Evolutionary conservation across 2,797 vertebrate species (phyloP).

Genomic region (Diplodus puntazzo): DNA sequence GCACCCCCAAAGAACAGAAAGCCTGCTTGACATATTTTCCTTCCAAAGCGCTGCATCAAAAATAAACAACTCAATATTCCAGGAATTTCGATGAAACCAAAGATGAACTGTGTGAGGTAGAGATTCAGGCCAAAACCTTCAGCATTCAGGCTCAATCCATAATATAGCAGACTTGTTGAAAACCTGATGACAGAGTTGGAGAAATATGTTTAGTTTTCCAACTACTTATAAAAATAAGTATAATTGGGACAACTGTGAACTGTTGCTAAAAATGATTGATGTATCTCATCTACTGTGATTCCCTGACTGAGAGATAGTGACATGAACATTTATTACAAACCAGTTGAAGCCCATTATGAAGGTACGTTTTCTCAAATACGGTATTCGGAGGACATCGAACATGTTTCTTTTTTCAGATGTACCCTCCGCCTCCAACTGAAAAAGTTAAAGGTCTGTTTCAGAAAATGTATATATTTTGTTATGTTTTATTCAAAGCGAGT

Average conservation of each 20-base stretch:
- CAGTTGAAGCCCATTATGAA: constrained; percentile 80
- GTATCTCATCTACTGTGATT: no score
- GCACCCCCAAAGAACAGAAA: constrained; percentile 81
- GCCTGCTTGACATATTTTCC: constrained; percentile 78
- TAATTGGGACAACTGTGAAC: no score
- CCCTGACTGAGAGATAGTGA: neutral
- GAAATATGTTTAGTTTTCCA: neutral
- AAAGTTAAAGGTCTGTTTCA: neutral
- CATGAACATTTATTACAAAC: constrained; percentile 72
- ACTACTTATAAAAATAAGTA: neutral
- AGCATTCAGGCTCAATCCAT: constrained; percentile 86
- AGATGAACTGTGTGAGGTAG: constrained; percentile 90
- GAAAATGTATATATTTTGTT: neutral
- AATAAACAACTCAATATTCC: constrained; percentile 76
- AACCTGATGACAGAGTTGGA: constrained; percentile 79
- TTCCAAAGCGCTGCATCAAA: constrained; percentile 80
- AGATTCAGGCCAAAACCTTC: constrained; percentile 89
- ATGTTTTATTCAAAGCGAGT: neutral
- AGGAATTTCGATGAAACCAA: constrained; percentile 86
- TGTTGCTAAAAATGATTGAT: neutral
- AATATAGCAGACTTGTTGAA: constrained; percentile 87
- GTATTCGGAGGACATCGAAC: constrained; percentile 84
- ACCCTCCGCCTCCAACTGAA: constrained; percentile 73
- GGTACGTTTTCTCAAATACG: constrained; percentile 79
- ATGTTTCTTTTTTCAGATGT: constrained; percentile 57